These are phyloP conservation scores for Coelogynopora nodosa DNA, from an alignment of 2,888 invertebrate genomes.

Conservation along the genomic window DNA sequence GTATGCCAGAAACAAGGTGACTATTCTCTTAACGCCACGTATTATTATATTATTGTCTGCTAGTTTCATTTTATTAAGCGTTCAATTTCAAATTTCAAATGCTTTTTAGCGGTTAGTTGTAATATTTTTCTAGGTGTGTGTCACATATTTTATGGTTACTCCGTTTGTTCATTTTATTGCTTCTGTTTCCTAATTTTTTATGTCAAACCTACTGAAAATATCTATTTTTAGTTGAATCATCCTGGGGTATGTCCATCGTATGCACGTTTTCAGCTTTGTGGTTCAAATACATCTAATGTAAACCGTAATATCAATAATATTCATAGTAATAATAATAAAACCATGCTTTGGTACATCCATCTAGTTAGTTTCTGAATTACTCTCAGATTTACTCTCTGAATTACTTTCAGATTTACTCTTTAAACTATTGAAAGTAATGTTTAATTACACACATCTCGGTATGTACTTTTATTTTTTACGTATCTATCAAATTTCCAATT, in stretches of 20 bases:
- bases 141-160: constrained; percentile 10
- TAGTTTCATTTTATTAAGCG: constrained; percentile 21
- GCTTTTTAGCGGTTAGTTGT: constrained; percentile 24
- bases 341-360: constrained; percentile 15
- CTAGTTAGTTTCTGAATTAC: too few species aligned
- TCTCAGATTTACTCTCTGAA: too few species aligned
- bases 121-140: neutral
- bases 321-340: constrained; percentile 3
- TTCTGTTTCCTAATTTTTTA: neutral
- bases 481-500: too few species aligned
- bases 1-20: constrained; percentile 2
- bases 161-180: constrained; percentile 31
- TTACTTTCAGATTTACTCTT: too few species aligned
- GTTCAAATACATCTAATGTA: constrained; percentile 27
- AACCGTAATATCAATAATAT: constrained; percentile 6
- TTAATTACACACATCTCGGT: too few species aligned
- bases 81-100: constrained; percentile 8
- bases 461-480: too few species aligned
- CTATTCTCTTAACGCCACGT: constrained; percentile 29
- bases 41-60: constrained; percentile 4
- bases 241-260: constrained; percentile 26
- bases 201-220: constrained; percentile 31
- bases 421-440: too few species aligned
- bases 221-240: constrained; percentile 30
- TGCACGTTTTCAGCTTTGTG: constrained; percentile 31